Percentiles rank a stretch among this genome's conserved stretches.
These are phyloP conservation scores for Symphodus melops DNA, from an alignment of 2,113 vertebrate genomes.

Conservation along the genomic window DNA sequence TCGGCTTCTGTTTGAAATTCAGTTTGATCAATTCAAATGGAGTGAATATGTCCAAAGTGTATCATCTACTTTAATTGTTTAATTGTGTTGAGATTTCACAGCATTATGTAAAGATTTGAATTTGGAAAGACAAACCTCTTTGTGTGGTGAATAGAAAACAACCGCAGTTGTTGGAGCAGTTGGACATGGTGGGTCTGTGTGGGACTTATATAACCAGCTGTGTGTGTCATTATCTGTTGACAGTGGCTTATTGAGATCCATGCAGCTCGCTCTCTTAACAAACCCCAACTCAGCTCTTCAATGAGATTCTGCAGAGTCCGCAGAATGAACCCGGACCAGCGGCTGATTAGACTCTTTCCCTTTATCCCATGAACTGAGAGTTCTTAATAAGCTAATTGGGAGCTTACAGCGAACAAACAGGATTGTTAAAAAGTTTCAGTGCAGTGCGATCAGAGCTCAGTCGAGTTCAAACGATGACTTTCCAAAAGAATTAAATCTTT, in stretches of 20 bases:
- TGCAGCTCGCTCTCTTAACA: conserved; percentile 27
- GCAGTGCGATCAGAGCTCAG: conserved; percentile 11
- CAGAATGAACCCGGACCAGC: conserved; percentile 59
- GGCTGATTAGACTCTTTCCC: conserved; percentile 54
- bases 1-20: no score
- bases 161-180: background rate
- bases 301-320: conserved; percentile 53
- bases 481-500: background rate
- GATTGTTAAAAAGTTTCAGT: conserved; percentile 4
- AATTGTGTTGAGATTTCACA: background rate
- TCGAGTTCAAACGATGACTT: conserved; percentile 14
- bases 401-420: conserved; percentile 48
- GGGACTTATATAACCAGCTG: conserved; percentile 41
- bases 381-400: conserved; percentile 58
- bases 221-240: conserved; percentile 33
- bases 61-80: background rate
- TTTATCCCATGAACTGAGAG: conserved; percentile 35
- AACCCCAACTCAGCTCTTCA: conserved; percentile 32
- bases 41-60: background rate
- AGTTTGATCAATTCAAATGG: background rate
- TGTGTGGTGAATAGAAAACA: background rate
- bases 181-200: background rate
- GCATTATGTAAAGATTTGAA: background rate
- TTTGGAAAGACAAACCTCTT: background rate
- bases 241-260: conserved; percentile 42